These are phyloP conservation scores for Mythimna pallens DNA, from an alignment of 2,888 invertebrate genomes.

Conservation along the genomic window DNA sequence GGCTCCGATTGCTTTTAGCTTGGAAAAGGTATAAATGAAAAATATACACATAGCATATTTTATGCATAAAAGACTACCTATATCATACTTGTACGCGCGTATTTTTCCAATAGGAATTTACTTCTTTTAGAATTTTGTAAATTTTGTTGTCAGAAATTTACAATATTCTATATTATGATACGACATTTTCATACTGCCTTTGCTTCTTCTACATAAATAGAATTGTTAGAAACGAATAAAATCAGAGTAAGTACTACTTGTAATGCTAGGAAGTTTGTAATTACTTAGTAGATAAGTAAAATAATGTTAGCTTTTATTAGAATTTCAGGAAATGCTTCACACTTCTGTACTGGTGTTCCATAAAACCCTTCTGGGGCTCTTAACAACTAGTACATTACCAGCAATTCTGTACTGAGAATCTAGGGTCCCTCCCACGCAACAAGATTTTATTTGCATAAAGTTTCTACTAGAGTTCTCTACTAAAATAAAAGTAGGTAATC, in stretches of 20 bases:
- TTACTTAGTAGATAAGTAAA: slow-evolving; percentile 16
- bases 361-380: slow-evolving; percentile 5
- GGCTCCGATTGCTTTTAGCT: background rate
- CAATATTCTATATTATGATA: background rate
- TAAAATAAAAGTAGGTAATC: slow-evolving; percentile 52
- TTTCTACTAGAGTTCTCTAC: slow-evolving; percentile 34
- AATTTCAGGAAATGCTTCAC: slow-evolving; percentile 16
- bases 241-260: slow-evolving; percentile 7
- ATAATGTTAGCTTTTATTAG: slow-evolving; percentile 1
- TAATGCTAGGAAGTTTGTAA: background rate
- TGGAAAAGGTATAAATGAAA: background rate
- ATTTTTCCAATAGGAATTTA: background rate
- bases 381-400: slow-evolving; percentile 13
- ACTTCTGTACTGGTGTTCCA: slow-evolving; percentile 11
- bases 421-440: slow-evolving; percentile 36
- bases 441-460: slow-evolving; percentile 51
- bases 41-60: background rate
- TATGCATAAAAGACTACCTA: no score
- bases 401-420: slow-evolving; percentile 43
- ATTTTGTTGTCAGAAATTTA: background rate
- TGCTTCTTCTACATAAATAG: background rate
- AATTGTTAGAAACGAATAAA: background rate
- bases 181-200: background rate
- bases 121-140: no score
- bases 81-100: background rate